Percentiles rank a stretch among this genome's conserved stretches.
Evolutionary conservation across 2,797 vertebrate genomes (phyloP).

Genomic region (Cottoperca gobio): DNA sequence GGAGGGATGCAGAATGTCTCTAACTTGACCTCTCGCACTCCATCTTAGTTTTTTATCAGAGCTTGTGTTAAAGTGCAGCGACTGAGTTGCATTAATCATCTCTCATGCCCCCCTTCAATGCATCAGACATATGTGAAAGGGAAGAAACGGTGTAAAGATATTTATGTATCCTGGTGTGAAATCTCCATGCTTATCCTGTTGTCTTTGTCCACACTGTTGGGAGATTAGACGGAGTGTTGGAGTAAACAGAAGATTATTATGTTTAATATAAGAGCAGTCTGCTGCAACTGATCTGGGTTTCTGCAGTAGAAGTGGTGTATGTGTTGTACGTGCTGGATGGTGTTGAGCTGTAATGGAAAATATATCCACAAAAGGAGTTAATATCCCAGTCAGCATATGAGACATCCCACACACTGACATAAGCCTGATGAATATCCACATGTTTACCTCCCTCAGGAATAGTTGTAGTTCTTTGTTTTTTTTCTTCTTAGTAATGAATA

Average conservation of each 20-base stretch:
- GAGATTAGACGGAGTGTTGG: slow-evolving; percentile 50
- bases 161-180: slow-evolving; percentile 44
- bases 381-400: slow-evolving; percentile 6
- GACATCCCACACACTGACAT: slow-evolving; percentile 14
- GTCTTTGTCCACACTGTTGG: slow-evolving; percentile 44
- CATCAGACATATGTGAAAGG: slow-evolving; percentile 17
- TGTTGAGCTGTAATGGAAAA: slow-evolving; percentile 31
- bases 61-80: slow-evolving; percentile 55
- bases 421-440: slow-evolving; percentile 19
- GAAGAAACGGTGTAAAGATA: slow-evolving; percentile 34
- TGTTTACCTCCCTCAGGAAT: slow-evolving; percentile 9
- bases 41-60: slow-evolving; percentile 60
- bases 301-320: slow-evolving; percentile 34
- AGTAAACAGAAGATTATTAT: slow-evolving; percentile 49
- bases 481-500: slow-evolving; percentile 40
- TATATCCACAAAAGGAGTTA: slow-evolving; percentile 2
- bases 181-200: slow-evolving; percentile 42
- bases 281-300: slow-evolving; percentile 35
- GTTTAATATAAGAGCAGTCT: slow-evolving; percentile 35
- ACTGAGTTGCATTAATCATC: slow-evolving; percentile 67
- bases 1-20: slow-evolving; percentile 61
- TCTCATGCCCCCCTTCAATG: slow-evolving; percentile 9
- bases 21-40: slow-evolving; percentile 68
- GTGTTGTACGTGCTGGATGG: slow-evolving; percentile 29
- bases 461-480: slow-evolving; percentile 21